Evolutionary conservation across 2,797 vertebrate genomes (phyloP), one percentile per base, ranked within the genome.

Genomic region (Centroberyx gerrardi): DNA sequence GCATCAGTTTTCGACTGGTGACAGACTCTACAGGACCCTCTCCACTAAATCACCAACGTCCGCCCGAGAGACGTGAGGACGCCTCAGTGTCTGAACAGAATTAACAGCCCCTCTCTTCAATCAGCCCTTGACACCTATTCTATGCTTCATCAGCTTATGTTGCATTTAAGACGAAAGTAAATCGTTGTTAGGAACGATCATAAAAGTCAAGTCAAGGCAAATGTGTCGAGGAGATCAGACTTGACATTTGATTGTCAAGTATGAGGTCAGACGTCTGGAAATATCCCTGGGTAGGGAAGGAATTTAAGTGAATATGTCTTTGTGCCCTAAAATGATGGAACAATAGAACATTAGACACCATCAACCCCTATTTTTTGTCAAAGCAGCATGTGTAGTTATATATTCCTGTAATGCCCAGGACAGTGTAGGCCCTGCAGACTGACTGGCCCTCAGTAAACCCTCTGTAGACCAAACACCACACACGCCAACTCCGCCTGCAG

Each of bases 41-140:
- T 88, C 69, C 70, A 82, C 65, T 81, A 83, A 88, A 89, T 90
- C 89, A 87, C 62, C 22, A 7, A 17, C 1, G 72, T 71, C 68
- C 70, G 67, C 58, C 0, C 3, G 29, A 12, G n/a, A 71, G 40
- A 62, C 56, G 54, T 28, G 76, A 81, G 53, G 62, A 81, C 33
- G 55, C 66, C 69, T 64, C 5, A 48, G 31, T 51, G 73, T 66
- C 76, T 72, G 63, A 29, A 44, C 49, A 58, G 77, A 83, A 80
- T 74, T 61, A 78, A 83, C 55, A 17, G 72, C 51, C 46, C 29
- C 36, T 49, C 55, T 58, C 75, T 64, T 89, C 72, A 56, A 65
- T 83, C 83, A 75, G 66, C 14, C 49, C 49, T 77, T 1, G 75
- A 86, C 82, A 80, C 76, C 64, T 65, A 68, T 6, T 5, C 27